Base-by-base conservation (phyloP, 2,797 vertebrate species). In the Coranthus polyacanthus region DNA sequence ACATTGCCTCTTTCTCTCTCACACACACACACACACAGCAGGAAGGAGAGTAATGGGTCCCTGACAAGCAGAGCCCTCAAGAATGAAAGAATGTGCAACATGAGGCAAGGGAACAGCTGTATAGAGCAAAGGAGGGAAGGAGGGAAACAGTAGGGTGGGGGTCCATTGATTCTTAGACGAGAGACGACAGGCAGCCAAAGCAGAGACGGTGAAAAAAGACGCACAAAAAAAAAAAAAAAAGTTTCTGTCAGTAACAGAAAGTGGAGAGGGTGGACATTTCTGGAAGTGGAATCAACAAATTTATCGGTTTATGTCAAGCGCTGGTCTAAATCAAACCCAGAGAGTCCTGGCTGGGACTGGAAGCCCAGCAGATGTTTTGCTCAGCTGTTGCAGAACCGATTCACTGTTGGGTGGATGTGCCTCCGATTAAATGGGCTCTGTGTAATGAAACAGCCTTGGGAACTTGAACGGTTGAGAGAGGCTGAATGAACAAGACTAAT, bases 41-140 rank as follows among this genome's bases (percentile, higher is more conserved):
- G 82, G 82, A 87, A 85, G 72, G 80, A 87, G 79, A 84, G 86
- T 87, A 83, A 83, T 83, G 81, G 82, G 84, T 88, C 74, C 76
- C 78, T 83, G 87, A 89, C 88, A 90, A 81, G 68, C 82, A 87
- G 79, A 79, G 82, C 77, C 80, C 78, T 49, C 39, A 85, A 87
- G 87, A 90, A 87, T 84, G 80, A 84, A 88, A 90, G 86, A 91
- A 91, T 92, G 91, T 88, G 83, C 87, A 91, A 88, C 84, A 87
- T 84, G 90, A 92, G 68, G 86, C 83, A 87, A 78, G 39, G 71
- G 64, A 90, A 88, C 89, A 92, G 89, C 90, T 90, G 92, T 78
- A 88, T 73, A 41, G 76, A 62, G 54, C 24, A 26, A 26, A 26
- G 37, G 37, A 36, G 56, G 58, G 56, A 36, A 59, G 68, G 15